These are phyloP conservation scores for Agrochola lychnidis DNA, from an alignment of 2,888 invertebrate species.

Conservation along the genomic window DNA sequence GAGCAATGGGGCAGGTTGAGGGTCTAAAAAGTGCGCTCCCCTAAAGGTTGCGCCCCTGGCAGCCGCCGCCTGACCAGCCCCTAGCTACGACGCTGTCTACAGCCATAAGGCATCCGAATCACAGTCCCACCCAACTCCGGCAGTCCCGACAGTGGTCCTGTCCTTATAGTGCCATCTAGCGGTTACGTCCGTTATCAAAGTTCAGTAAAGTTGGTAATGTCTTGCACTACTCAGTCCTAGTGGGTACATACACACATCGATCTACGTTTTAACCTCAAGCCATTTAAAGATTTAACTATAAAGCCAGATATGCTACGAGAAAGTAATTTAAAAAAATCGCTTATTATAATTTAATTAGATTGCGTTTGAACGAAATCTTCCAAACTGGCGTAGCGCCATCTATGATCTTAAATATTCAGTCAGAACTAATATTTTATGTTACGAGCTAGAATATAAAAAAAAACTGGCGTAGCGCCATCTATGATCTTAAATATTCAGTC, in stretches of 20 bases:
- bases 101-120: neutral
- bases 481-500: neutral
- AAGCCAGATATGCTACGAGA: neutral
- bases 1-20: too few species aligned
- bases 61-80: too few species aligned
- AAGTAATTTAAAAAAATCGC: neutral
- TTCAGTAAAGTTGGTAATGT: neutral
- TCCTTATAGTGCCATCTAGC: slow-evolving; percentile 16
- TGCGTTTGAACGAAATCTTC: neutral
- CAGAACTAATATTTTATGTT: neutral
- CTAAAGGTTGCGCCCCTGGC: too few species aligned
- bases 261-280: neutral
- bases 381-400: slow-evolving; percentile 12
- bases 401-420: neutral
- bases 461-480: slow-evolving; percentile 26
- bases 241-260: neutral
- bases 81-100: neutral
- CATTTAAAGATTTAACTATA: neutral
- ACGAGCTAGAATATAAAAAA: too few species aligned
- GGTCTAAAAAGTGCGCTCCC: too few species aligned
- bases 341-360: neutral
- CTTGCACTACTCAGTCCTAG: neutral
- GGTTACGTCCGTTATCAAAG: neutral
- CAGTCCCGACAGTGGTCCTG: neutral
- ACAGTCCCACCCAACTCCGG: too few species aligned